phyloP scores from a whole-genome alignment of 1,140 invertebrate species.

The Aphidius gifuensis region DNA sequence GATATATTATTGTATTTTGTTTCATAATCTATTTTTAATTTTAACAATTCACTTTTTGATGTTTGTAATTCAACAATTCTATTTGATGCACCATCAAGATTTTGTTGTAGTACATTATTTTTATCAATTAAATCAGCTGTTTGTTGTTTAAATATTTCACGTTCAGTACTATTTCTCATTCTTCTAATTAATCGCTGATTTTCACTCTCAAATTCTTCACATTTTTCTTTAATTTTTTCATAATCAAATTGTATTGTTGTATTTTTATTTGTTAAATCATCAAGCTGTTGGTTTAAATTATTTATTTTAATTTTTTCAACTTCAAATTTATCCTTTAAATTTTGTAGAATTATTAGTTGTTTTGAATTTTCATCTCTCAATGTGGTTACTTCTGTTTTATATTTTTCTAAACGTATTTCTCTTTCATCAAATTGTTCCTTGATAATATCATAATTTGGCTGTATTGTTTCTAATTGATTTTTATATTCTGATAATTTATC shows the following conservation, averaged over 20 bases:
- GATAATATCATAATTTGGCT: slow-evolving; percentile 39
- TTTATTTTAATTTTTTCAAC: slow-evolving; percentile 30
- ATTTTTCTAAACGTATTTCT: slow-evolving; percentile 34
- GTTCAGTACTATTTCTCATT: slow-evolving; percentile 42
- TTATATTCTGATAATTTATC: slow-evolving; percentile 46
- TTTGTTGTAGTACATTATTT: slow-evolving; percentile 38
- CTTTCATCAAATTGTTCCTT: slow-evolving; percentile 35
- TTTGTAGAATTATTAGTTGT: slow-evolving; percentile 29
- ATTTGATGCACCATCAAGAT: slow-evolving; percentile 47
- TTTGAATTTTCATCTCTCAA: slow-evolving; percentile 31
- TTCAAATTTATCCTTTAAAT: slow-evolving; percentile 36
- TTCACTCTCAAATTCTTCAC: slow-evolving; percentile 18
- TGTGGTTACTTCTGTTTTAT: slow-evolving; percentile 37
- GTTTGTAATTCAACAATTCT: slow-evolving; percentile 41
- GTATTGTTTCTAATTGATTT: slow-evolving; percentile 38
- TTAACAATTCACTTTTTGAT: slow-evolving; percentile 34
- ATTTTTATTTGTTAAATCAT: slow-evolving; percentile 36
- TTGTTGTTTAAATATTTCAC: slow-evolving; percentile 30
- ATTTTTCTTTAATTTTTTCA: slow-evolving; percentile 29
- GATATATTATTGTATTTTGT: slow-evolving; percentile 25
- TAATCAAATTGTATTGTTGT: slow-evolving; percentile 25
- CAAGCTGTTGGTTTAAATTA: slow-evolving; percentile 35
- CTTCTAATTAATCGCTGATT: slow-evolving; percentile 35
- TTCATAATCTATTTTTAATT: slow-evolving; percentile 31
- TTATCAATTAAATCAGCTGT: slow-evolving; percentile 39